Evolutionary conservation across 2,888 invertebrate genomes (phyloP), one percentile per base, ranked within the genome.

Genomic region (Polyommatus icarus): DNA sequence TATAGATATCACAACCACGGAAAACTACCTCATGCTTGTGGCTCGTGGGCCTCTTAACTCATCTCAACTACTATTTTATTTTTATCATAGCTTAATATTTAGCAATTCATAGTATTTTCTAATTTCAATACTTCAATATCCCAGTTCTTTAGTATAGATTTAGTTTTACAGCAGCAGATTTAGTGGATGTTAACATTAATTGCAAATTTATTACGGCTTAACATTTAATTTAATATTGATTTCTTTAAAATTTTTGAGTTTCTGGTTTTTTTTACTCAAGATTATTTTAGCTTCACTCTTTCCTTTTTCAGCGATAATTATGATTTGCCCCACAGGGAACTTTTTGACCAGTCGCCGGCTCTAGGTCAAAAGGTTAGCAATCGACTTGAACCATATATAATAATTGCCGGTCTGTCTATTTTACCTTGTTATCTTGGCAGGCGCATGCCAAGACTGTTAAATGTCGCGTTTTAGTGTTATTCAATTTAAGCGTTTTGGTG

Each of bases 1-100:
- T 79, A 77, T 78, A 80, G 78, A 78, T 71, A 78, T 77, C 72
- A 78, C 80, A 80, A 80, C 79, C 80, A 79, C 78, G 78, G 71
- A 80, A 81, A 79, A 75, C 80, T 79, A 80, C 81, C 81, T 81
- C 79, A 81, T 78, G 79, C 75, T 75, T 54, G 6, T 77, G 75
- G 76, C 67, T 54, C 5, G 61, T 76, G 71, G 59, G 77, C 67
- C 61, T 59, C 76, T 40, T 71, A 15, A 46, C 32, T 7, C 73
- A 61, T 72, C 50, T 76, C 76, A 67, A 75, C 50, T 54, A 75
- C 50, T 20, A 3, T 75, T 18, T 75, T 5, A 12, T 75, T 75
- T 12, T 75, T 29, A 29, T 50, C 54, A 24, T 54, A 54, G 24
- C 72, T 29, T 40, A 18, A 50, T 50, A 54, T 75, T 75, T 24